Evolutionary conservation across 1,140 invertebrate species (phyloP).

Genomic region (Anastrepha obliqua): DNA sequence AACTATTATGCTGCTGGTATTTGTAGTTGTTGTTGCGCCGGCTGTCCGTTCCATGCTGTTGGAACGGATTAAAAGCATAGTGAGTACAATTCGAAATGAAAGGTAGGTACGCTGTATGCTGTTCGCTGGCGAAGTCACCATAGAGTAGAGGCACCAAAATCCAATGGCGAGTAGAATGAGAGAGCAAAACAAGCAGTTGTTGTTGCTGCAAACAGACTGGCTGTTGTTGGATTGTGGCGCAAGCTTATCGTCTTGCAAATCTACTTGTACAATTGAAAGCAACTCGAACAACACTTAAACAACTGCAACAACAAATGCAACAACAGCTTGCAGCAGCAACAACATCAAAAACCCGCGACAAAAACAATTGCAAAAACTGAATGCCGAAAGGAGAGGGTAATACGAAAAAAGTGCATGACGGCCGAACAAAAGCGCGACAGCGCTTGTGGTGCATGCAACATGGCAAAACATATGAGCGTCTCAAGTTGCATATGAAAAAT

Average conservation of each 20-base stretch:
- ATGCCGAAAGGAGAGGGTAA: neutral
- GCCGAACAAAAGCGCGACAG: neutral
- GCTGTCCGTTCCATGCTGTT: conserved; percentile 5
- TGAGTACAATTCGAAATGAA: conserved; percentile 39
- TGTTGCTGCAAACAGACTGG: neutral
- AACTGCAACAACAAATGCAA: neutral
- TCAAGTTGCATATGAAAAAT: conserved; percentile 15
- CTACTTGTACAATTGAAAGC: conserved; percentile 43
- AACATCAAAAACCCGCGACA: conserved; percentile 42
- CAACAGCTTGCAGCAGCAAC: neutral
- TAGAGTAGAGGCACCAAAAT: neutral
- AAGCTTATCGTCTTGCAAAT: conserved; percentile 49
- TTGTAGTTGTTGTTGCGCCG: neutral
- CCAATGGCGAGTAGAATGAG: neutral
- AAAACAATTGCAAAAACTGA: neutral
- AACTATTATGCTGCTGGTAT: neutral
- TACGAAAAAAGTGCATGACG: neutral
- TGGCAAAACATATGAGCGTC: conserved; percentile 36
- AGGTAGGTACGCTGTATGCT: neutral
- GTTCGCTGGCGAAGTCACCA: neutral
- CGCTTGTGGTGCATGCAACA: neutral
- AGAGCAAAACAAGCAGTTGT: too few relatives aligned
- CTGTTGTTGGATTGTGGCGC: neutral
- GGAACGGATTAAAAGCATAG: neutral
- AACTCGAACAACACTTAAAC: conserved; percentile 50